Evolutionary conservation across 2,797 vertebrate genomes (phyloP), one percentile per base, ranked within the genome.

Genomic region (Coreius guichenoti): DNA sequence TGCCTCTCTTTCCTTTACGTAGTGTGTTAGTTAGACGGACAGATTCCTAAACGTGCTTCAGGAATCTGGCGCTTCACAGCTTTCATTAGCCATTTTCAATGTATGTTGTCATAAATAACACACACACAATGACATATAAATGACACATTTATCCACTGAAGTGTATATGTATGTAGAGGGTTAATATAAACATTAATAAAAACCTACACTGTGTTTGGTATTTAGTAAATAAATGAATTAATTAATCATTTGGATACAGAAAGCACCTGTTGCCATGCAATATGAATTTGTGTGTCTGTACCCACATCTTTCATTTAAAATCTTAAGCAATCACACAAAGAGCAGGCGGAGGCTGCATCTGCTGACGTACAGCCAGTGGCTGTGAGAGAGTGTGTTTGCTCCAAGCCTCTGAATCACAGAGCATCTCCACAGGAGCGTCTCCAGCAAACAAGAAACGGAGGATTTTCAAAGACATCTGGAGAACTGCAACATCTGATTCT

Each of bases 321-420:
- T 85, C 76, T 33, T 68, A 56, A 86, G 85, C 49, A 61, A 82
- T 72, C 29, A 70, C 51, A 82, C 58, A 85, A 83, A 74, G 72
- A 79, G 65, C 75, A 81, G 81, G 80, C 67, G 82, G 72, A 75
- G 80, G 79, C 80, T 72, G 76, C 39, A 72, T 76, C 31, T 54
- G 56, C 68, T 86, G 82, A 90, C 78, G 75, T 68, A 73, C 36
- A 47, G 81, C 33, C 45, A 86, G 81, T 47, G 77, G 81, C 68
- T 81, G 86, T 74, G 86, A 86, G 83, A 63, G 80, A 85, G 80
- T 81, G 84, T 33, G 78, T 82, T 74, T 79, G 79, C 78, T 83
- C 43, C 8, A 72, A 81, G 70, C n/a, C 49, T 65, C 70, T 36
- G 79, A 79, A 78, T 81, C 75, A 68, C 14, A 47, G 65, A 79